phyloP scores from a whole-genome alignment of 2,797 vertebrate species.

The Brotula barbata region DNA sequence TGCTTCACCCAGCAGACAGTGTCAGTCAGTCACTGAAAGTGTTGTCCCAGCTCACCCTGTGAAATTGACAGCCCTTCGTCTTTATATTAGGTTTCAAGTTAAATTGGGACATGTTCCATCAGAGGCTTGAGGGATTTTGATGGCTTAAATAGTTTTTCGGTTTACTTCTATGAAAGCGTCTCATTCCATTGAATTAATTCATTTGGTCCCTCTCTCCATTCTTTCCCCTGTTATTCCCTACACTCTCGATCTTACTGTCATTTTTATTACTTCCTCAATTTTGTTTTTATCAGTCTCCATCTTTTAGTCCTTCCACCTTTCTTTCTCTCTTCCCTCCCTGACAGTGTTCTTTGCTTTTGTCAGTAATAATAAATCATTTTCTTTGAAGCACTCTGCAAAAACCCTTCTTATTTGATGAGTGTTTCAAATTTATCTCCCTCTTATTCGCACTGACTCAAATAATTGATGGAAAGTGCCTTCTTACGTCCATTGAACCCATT shows the following conservation, averaged over 20 bases:
- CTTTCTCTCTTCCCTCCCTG: constrained; percentile 9
- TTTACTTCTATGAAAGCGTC: constrained; percentile 22
- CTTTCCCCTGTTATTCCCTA: constrained; percentile 9
- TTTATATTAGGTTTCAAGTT: constrained; percentile 24
- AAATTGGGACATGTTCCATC: constrained; percentile 7
- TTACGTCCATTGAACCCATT: constrained; percentile 36
- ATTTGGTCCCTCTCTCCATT: constrained; percentile 19
- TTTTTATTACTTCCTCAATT: constrained; percentile 14
- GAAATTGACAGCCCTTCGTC: constrained; percentile 31
- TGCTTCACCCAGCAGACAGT: constrained; percentile 22
- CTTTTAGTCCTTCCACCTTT: constrained; percentile 4
- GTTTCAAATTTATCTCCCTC: constrained; percentile 54
- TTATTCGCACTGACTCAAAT: constrained; percentile 53
- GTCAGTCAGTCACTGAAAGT: constrained; percentile 12
- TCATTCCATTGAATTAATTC: constrained; percentile 11
- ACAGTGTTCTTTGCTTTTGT: constrained; percentile 34
- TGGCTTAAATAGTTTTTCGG: constrained; percentile 19
- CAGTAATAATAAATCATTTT: constrained; percentile 40
- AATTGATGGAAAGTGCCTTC: constrained; percentile 67
- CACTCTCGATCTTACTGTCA: constrained; percentile 3
- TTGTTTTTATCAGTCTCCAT: constrained; percentile 41
- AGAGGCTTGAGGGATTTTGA: constrained; percentile 23
- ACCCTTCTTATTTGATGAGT: constrained; percentile 45
- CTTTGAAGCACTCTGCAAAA: constrained; percentile 40
- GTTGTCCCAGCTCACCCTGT: constrained; percentile 11